Conservation (phyloP, 2,888 invertebrate species). For the Odontocerum albicorne region DNA sequence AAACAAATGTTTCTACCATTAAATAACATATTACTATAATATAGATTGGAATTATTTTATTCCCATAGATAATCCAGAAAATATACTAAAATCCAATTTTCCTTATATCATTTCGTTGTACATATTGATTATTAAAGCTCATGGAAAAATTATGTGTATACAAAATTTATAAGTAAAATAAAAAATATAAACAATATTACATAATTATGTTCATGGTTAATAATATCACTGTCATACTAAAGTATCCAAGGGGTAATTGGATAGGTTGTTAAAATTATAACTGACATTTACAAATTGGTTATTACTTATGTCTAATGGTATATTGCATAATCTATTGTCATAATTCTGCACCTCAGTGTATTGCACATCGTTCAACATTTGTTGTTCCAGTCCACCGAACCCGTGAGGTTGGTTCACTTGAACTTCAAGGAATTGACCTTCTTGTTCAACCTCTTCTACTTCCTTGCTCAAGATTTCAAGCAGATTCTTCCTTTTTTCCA, state of each 20-base stretch:
- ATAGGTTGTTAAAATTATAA: conserved; percentile 27
- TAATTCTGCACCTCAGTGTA: conserved; percentile 20
- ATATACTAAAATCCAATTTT: no score
- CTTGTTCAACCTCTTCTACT: conserved; percentile 54
- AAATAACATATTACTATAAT: no score
- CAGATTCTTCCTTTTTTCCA: conserved; percentile 56
- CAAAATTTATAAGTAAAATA: no score
- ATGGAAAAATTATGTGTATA: no score
- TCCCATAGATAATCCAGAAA: no score
- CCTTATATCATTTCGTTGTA: no score
- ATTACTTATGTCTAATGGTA: conserved; percentile 34
- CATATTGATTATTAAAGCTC: no score
- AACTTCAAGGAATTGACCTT: conserved; percentile 55
- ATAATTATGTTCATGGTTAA: no score
- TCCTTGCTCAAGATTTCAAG: conserved; percentile 58
- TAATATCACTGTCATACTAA: conserved; percentile 29
- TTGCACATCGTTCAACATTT: conserved; percentile 21
- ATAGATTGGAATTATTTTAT: no score
- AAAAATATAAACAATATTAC: no score
- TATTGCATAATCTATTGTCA: conserved; percentile 23
- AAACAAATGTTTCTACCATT: no score
- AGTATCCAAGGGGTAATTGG: conserved; percentile 34
- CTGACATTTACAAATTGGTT: conserved; percentile 31
- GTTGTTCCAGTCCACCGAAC: conserved; percentile 39
- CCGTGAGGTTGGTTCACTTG: conserved; percentile 42